Conservation (phyloP, 2,113 vertebrate species). For the Campylomormyrus tamandua region DNA sequence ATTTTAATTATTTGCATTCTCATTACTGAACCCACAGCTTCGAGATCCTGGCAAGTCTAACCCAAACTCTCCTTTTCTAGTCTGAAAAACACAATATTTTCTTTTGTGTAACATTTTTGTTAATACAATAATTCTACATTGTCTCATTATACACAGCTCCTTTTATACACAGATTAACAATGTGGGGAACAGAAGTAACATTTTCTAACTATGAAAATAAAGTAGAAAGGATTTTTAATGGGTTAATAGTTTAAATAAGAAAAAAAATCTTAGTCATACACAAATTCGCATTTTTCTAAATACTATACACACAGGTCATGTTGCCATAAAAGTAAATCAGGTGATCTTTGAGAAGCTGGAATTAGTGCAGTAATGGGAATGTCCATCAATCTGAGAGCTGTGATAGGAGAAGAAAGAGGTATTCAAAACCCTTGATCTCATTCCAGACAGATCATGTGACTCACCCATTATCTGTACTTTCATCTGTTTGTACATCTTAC, state of each 20-base stretch:
- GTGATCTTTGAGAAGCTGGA: neutral
- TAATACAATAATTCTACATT: neutral
- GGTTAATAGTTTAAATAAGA: neutral
- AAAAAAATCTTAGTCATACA: neutral
- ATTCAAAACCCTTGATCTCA: neutral
- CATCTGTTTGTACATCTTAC: neutral
- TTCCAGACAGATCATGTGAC: neutral
- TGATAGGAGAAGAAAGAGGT: neutral
- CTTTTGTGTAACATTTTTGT: neutral
- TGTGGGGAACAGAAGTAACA: neutral
- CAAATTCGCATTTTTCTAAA: neutral
- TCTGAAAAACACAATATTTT: neutral
- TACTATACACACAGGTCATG: neutral
- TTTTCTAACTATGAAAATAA: neutral
- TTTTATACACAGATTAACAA: neutral
- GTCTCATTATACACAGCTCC: neutral
- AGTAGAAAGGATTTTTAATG: neutral
- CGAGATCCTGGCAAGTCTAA: neutral
- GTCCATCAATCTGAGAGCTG: neutral
- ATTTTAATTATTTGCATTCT: neutral
- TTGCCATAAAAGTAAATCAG: neutral
- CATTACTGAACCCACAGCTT: neutral
- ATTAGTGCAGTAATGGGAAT: neutral
- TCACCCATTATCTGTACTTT: neutral
- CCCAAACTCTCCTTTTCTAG: neutral